Percentiles rank a stretch among this genome's conserved stretches.
phyloP scores from a whole-genome alignment of 2,113 vertebrate genomes.

The Conger conger region DNA sequence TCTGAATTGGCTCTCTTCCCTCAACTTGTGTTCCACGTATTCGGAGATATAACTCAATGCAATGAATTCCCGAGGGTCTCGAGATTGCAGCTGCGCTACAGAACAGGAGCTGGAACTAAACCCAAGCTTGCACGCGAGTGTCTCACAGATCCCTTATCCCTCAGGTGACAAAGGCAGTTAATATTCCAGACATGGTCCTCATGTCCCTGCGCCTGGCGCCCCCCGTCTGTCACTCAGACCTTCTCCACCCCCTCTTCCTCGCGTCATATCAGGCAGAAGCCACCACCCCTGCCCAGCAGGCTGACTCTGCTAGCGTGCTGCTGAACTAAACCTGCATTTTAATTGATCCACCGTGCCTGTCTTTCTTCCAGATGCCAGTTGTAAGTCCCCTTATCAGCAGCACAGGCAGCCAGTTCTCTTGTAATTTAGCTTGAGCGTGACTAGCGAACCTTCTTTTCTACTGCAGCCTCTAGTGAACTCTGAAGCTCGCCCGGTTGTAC shows the following conservation, averaged over 20 bases:
- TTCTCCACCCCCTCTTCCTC: neutral
- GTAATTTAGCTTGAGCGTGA: constrained; percentile 43
- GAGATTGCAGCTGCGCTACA: neutral
- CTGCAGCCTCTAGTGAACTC: constrained; percentile 12
- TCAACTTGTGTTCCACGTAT: neutral
- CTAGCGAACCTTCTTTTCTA: constrained; percentile 58
- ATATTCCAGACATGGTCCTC: constrained; percentile 41
- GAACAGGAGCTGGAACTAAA: neutral
- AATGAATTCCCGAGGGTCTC: neutral
- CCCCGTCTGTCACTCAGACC: constrained; percentile 28
- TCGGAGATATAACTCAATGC: neutral
- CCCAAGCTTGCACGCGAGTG: neutral
- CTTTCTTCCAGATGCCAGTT: neutral
- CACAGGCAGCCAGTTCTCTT: neutral
- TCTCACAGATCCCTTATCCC: constrained; percentile 26
- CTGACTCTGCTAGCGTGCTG: constrained; percentile 36
- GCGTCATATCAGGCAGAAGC: neutral
- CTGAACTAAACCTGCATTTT: constrained; percentile 39
- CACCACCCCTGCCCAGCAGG: constrained; percentile 12
- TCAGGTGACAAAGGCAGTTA: constrained; percentile 46
- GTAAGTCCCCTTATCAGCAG: constrained; percentile 6
- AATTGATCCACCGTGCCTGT: constrained; percentile 38
- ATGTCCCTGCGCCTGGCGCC: constrained; percentile 25
- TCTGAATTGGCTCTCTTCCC: neutral
- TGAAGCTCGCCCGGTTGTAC: neutral